Evolutionary conservation across 2,888 invertebrate genomes (phyloP).

Genomic region (Helleia helle): DNA sequence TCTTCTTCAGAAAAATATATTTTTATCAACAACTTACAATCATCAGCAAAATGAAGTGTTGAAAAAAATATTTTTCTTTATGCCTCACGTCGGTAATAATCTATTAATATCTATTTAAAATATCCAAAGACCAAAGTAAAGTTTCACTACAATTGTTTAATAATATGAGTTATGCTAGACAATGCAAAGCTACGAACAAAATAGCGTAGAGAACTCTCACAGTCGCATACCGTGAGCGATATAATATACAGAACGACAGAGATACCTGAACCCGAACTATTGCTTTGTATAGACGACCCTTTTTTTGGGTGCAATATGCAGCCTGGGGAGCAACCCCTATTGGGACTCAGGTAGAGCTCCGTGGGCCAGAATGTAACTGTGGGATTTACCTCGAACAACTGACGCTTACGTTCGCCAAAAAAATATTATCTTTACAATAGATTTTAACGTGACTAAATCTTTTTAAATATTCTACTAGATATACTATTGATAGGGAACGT

Average conservation of each 20-base stretch:
- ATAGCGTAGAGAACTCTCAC: not conserved
- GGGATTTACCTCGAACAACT: conserved; percentile 40
- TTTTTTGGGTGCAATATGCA: conserved; percentile 59
- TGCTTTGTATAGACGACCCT: conserved; percentile 49
- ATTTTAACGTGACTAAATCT: conserved; percentile 15
- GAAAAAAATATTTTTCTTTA: no score
- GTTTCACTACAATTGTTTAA: no score
- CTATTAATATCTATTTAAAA: no score
- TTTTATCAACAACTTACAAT: no score
- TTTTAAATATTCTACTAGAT: not conserved
- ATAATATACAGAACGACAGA: conserved; percentile 13
- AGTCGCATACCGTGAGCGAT: not conserved
- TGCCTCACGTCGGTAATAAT: no score
- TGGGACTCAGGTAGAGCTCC: conserved; percentile 52
- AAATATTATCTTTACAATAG: conserved; percentile 27
- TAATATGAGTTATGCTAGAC: no score
- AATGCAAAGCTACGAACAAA: no score
- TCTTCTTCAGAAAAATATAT: no score
- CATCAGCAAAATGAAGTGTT: no score
- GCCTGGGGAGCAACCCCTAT: conserved; percentile 47
- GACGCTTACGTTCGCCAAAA: conserved; percentile 38
- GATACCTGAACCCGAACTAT: conserved; percentile 29
- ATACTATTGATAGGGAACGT: not conserved
- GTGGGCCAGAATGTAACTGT: conserved; percentile 38
- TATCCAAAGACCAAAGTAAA: no score